Evolutionary conservation across 2,113 vertebrate genomes (phyloP).

Genomic region (Actenoides hombroni): DNA sequence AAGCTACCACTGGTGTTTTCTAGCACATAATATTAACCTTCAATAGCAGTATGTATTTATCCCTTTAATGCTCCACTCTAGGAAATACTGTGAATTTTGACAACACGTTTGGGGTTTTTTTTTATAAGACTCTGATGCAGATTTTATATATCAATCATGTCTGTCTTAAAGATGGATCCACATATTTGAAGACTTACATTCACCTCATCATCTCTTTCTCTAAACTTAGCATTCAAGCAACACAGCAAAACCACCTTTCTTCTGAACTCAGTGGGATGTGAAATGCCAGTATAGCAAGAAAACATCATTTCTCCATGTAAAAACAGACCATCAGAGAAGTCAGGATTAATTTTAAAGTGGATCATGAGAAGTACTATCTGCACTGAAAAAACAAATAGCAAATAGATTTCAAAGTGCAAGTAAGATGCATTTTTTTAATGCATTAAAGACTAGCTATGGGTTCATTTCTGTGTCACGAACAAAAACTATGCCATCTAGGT

Average conservation of each 20-base stretch:
- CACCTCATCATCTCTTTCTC: conserved; percentile 19
- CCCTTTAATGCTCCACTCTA: neutral
- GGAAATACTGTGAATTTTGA: neutral
- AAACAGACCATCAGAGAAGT: conserved; percentile 42
- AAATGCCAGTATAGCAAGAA: conserved; percentile 48
- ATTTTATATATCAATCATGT: conserved; percentile 16
- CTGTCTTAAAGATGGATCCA: conserved; percentile 16
- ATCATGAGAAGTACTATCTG: neutral
- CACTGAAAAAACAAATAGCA: neutral
- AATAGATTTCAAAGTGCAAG: neutral
- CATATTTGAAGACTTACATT: conserved; percentile 3
- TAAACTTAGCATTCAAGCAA: conserved; percentile 36
- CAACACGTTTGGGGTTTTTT: neutral
- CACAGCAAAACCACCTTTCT: conserved; percentile 18
- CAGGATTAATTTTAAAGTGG: conserved; percentile 38
- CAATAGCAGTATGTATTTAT: neutral
- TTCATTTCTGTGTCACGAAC: neutral
- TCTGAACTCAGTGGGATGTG: conserved; percentile 57
- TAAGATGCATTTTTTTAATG: neutral
- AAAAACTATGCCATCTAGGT: neutral
- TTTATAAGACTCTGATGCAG: neutral
- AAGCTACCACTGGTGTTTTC: neutral
- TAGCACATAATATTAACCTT: neutral
- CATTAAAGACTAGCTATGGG: neutral
- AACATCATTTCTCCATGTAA: neutral